phyloP scores from a whole-genome alignment of 2,797 vertebrate species.

The Rhinophrynus dorsalis region DNA sequence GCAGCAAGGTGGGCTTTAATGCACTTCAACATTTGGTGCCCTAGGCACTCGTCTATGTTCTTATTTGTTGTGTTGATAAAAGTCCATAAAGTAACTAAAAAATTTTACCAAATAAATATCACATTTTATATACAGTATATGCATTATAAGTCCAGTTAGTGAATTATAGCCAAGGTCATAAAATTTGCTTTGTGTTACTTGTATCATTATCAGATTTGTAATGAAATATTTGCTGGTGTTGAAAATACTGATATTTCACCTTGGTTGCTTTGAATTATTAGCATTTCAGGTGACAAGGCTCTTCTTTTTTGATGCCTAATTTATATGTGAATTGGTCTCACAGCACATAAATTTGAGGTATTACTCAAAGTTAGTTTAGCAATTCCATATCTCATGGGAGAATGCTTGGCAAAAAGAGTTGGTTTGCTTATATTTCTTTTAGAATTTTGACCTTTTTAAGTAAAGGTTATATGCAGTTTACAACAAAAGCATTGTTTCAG shows the following conservation, averaged over 20 bases:
- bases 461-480: conserved; percentile 49
- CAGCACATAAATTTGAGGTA: conserved; percentile 70
- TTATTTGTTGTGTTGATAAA: too few species aligned
- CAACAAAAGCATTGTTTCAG: conserved; percentile 37
- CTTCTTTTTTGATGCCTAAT: conserved; percentile 71
- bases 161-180: conserved; percentile 72
- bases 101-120: too few species aligned
- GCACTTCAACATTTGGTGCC: too few species aligned
- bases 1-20: too few species aligned
- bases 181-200: conserved; percentile 67
- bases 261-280: conserved; percentile 75
- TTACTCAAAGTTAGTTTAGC: conserved; percentile 64
- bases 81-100: too few species aligned
- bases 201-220: conserved; percentile 67
- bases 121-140: too few species aligned
- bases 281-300: conserved; percentile 68
- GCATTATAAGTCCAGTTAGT: too few species aligned
- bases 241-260: conserved; percentile 71
- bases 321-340: conserved; percentile 71
- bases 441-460: conserved; percentile 55
- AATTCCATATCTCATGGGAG: conserved; percentile 65
- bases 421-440: conserved; percentile 65
- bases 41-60: too few species aligned
- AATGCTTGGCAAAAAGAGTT: conserved; percentile 53
- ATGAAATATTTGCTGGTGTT: conserved; percentile 68